Base-by-base conservation (phyloP, 1,140 invertebrate genomes). In the Phocides pigmalion region DNA sequence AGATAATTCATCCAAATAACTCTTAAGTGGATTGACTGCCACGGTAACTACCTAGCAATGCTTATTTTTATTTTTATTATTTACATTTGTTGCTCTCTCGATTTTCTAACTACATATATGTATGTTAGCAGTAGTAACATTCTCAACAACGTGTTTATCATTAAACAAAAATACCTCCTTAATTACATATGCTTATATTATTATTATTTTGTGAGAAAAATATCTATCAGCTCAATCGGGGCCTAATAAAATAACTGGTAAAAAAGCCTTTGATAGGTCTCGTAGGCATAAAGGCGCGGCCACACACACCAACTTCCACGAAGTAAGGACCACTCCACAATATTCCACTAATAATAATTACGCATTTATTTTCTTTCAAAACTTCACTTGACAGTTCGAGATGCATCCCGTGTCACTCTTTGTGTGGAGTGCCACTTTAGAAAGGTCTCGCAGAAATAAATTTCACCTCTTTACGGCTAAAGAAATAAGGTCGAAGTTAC, bases 341-440 rank as follows among this genome's bases (percentile, higher is more conserved):
- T 47, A 61, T 61, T 59, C 68, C 64, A 68, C 65, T 68, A 71
- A 68, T 66, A 63, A 81, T 82, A 76, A 82, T 82, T 82, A 82
- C 72, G 68, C 75, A 74, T 78, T 78, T 80, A 80, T 82, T 80
- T 82, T 80, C 77, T 76, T 72, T 80, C 70, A 64, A 80, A 74
- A 73, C 77, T 74, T 70, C 75, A 66, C 68, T 67, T 73, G 70
- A 71, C 72, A 76, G 73, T 58, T 64, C 44, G 68, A 76, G 79
- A 80, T 76, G 71, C 79, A 74, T 72, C 76, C 76, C 76, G 72
- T 77, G 76, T 82, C 79, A 80, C 67, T 76, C 74, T 76, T 82
- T 79, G 75, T 80, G 59, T 53, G 12, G 17, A 37, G 47, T 35
- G 22, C 46, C 51, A 50, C 35, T 37, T 25, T 42, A 19, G 25